Evolutionary conservation across 2,113 vertebrate genomes (phyloP).

Genomic region (Rattus norvegicus): DNA sequence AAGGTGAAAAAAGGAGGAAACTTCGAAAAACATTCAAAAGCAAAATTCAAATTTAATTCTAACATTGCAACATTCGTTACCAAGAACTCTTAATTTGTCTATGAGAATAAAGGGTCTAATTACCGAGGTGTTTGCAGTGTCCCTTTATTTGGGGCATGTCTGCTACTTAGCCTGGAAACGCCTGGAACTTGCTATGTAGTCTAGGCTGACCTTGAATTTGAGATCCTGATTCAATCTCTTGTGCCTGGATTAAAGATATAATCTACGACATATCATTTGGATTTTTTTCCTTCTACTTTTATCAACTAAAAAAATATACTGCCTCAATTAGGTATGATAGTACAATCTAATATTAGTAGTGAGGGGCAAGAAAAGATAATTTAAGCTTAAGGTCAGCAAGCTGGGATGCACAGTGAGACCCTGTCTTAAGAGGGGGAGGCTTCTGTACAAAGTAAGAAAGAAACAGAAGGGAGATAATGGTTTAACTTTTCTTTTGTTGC

Average conservation of each 20-base stretch:
- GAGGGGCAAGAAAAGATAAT: background rate
- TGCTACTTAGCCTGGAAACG: background rate
- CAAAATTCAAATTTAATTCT: background rate
- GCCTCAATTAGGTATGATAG: background rate
- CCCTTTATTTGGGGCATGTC: background rate
- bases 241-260: background rate
- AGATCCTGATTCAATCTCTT: background rate
- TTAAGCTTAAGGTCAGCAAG: background rate
- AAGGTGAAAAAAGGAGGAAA: background rate
- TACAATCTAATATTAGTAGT: background rate
- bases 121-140: background rate
- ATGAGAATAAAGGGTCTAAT: background rate
- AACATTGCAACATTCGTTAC: background rate
- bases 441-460: background rate
- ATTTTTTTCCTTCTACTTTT: background rate
- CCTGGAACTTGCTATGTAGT: background rate
- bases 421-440: background rate
- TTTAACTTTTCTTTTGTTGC: background rate
- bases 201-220: background rate
- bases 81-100: constrained; percentile 1
- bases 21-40: background rate
- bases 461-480: background rate
- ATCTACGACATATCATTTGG: background rate
- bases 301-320: background rate
- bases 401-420: background rate